phyloP scores from a whole-genome alignment of 2,888 invertebrate genomes.

The Mamestra brassicae region DNA sequence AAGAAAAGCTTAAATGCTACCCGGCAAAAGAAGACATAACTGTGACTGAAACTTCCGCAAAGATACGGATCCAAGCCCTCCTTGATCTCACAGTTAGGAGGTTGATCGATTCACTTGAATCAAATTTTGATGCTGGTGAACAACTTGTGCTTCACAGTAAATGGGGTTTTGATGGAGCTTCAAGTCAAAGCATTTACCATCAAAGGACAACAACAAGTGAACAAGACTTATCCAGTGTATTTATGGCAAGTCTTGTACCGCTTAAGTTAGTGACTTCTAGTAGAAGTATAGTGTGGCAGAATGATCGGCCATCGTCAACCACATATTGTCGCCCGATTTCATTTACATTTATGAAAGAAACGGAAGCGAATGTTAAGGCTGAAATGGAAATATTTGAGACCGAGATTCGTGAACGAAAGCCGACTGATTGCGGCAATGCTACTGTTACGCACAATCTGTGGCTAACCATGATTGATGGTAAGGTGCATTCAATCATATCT shows the following conservation, averaged over 20 bases:
- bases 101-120: constrained; percentile 11
- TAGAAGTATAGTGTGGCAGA: constrained; percentile 29
- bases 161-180: constrained; percentile 40
- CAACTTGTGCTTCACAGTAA: constrained; percentile 16
- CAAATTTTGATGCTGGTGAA: constrained; percentile 12
- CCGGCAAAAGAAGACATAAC: too few species aligned
- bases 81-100: constrained; percentile 14
- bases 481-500: too few species aligned
- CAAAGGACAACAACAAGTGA: constrained; percentile 20
- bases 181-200: constrained; percentile 30
- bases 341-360: constrained; percentile 37
- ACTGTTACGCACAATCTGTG: too few species aligned
- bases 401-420: too few species aligned
- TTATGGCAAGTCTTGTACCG: constrained; percentile 18
- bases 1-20: too few species aligned
- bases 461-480: too few species aligned
- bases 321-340: constrained; percentile 33
- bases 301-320: constrained; percentile 36
- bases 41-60: too few species aligned
- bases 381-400: too few species aligned
- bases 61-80: too few species aligned
- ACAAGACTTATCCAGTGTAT: constrained; percentile 22
- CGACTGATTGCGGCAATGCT: too few species aligned
- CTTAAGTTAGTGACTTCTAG: constrained; percentile 7
- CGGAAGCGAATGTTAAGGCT: constrained; percentile 14